Base-by-base conservation (phyloP, 2,888 invertebrate species). In the Drosophila infuscata region DNA sequence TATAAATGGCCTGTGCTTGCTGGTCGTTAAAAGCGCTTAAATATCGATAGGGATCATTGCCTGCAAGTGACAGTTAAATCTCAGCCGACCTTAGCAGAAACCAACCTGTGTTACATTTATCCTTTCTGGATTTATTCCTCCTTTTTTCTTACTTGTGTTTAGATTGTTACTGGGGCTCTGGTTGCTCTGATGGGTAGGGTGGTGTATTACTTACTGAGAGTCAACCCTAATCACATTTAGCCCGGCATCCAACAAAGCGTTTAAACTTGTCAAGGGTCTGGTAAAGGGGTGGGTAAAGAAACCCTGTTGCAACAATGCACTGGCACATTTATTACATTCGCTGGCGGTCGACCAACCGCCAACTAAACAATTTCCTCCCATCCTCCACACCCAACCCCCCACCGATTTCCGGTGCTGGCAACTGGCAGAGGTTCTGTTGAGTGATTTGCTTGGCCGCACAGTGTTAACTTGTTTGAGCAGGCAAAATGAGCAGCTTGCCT, bases 11-110 rank as follows among this genome's bases (percentile, higher is more conserved):
- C 66, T 71, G 35, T 67, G 61, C 52, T 33, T 61, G 57, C 36
- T 59, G 66, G 86, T 88, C 90, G 76, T 88, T 86, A 77, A 80
- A 86, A 75, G 75, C 61, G 81, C 89, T 83, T 85, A 86, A 86
- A 90, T 81, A 77, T 78, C 60, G 85, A 64, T 78, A 81, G 65
- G 87, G 84, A 89, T 89, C 85, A 90, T 86, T 89, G 83, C 32
- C 62, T 70, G 70, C 53, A 70, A 72, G 58, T 73, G 79, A 78
- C 82, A 81, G 79, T 79, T 69, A 72, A 81, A 81, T 75, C 73
- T 60, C 54, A 72, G 60, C 57, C 61, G 48, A 65, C 65, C 53
- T 63, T 63, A 71, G 62, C 38, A 56, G 12, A 36, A 5, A 30
- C n/a, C 29, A 56, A 53, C 53, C 46, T 48, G 46, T 58, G 52